Evolutionary conservation across 2,888 invertebrate species (phyloP).

Genomic region (Syrphus vitripennis): DNA sequence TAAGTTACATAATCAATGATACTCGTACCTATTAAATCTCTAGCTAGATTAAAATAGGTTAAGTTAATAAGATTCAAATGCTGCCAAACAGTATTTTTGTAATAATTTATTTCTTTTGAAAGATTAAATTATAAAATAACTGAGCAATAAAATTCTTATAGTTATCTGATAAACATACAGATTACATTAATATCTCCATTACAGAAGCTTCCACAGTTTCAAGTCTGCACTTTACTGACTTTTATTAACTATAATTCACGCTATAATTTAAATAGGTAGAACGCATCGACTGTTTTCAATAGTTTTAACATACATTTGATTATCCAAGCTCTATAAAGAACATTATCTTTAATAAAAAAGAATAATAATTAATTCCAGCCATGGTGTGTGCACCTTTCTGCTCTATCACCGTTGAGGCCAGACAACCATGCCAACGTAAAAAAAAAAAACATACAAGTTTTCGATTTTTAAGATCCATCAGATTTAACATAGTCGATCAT

Average conservation of each 20-base stretch:
- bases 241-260: neutral
- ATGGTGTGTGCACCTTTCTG: constrained; percentile 6
- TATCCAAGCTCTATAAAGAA: neutral
- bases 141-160: constrained; percentile 36
- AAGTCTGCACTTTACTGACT: neutral
- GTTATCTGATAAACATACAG: constrained; percentile 42
- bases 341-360: neutral
- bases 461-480: constrained; percentile 46
- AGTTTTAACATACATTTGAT: constrained; percentile 17
- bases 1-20: neutral
- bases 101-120: too few species aligned
- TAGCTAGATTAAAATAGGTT: too few species aligned
- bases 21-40: too few species aligned
- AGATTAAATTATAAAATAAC: constrained; percentile 15
- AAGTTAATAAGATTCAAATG: too few species aligned
- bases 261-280: neutral
- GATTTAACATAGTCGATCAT: constrained; percentile 14
- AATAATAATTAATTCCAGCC: constrained; percentile 31
- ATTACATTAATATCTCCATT: neutral
- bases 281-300: neutral
- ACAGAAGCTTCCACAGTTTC: neutral
- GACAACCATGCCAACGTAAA: neutral
- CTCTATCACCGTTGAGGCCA: neutral
- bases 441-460: constrained; percentile 49
- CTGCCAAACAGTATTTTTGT: too few species aligned